These are phyloP conservation scores for Julus scandinavius DNA, from an alignment of 2,888 invertebrate species.

Conservation along the genomic window DNA sequence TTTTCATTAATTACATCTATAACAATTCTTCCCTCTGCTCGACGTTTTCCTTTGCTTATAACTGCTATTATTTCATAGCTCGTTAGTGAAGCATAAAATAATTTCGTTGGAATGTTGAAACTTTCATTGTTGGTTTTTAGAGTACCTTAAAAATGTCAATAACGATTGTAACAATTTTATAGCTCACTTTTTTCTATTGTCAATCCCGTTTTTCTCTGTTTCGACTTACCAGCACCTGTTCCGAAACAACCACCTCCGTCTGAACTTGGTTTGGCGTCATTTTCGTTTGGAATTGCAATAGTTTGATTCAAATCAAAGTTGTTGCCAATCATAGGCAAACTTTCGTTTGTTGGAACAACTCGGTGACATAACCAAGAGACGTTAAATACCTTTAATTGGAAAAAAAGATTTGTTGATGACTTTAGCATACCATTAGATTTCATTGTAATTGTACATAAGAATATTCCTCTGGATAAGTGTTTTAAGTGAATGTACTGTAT, in stretches of 20 bases:
- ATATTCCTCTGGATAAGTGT: too few relatives aligned
- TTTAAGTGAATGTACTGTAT: too few relatives aligned
- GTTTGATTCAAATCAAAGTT: conserved; percentile 5
- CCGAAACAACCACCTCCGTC: conserved; percentile 61
- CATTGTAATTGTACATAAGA: too few relatives aligned
- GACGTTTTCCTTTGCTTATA: conserved; percentile 60
- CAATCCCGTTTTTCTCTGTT: too few relatives aligned
- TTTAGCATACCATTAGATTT: too few relatives aligned
- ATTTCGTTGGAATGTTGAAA: conserved; percentile 60
- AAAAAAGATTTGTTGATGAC: too few relatives aligned
- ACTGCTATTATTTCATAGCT: conserved; percentile 61
- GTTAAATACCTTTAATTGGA: conserved; percentile 59
- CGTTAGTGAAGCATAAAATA: conserved; percentile 59
- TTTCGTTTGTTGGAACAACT: conserved; percentile 59
- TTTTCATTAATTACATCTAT: conserved; percentile 60
- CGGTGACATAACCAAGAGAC: conserved; percentile 61
- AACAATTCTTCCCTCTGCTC: conserved; percentile 60
- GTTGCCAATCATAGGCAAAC: conserved; percentile 57
- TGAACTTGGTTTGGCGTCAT: conserved; percentile 35
- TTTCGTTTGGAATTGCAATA: conserved; percentile 4
- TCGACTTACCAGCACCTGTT: conserved; percentile 60
- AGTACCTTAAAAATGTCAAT: conserved; percentile 56
- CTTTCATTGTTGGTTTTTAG: conserved; percentile 59
- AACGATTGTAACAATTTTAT: not conserved
- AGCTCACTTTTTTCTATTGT: too few relatives aligned